Conservation (phyloP, 2,888 invertebrate genomes). For the Orchesella flavescens region DNA sequence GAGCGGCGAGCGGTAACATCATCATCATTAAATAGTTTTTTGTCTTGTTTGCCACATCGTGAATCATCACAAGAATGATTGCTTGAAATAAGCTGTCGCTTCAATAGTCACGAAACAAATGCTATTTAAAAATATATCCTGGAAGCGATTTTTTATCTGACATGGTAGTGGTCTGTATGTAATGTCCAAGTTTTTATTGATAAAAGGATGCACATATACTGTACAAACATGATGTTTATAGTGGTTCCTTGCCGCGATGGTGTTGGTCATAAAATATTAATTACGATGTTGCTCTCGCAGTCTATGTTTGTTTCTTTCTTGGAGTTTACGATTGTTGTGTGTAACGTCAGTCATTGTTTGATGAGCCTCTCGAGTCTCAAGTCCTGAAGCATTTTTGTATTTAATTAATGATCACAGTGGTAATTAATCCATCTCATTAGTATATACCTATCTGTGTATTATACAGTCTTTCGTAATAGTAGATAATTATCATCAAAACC, state of each 20-base stretch:
- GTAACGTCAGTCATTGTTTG: background rate
- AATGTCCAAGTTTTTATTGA: no score
- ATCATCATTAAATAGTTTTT: background rate
- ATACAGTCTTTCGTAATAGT: background rate
- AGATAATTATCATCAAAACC: background rate
- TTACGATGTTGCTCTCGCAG: background rate
- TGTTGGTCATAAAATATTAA: slow-evolving; percentile 6
- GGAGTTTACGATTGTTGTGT: no score
- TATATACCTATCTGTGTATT: background rate
- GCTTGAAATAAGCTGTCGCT: background rate
- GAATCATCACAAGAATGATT: background rate
- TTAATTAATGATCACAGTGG: slow-evolving; percentile 18
- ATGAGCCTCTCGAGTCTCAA: background rate
- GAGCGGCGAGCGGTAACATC: background rate
- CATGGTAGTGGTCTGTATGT: no score
- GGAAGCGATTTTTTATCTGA: no score
- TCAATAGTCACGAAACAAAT: background rate
- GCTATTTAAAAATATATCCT: no score
- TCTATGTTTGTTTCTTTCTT: no score
- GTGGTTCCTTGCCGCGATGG: no score
- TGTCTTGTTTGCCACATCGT: background rate
- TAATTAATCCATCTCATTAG: slow-evolving; percentile 42
- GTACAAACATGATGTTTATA: no score
- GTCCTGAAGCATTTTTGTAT: slow-evolving; percentile 4
- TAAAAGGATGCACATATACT: no score